A percentile compares a stretch with the other conserved stretches of the same genome.
Evolutionary conservation across 2,113 vertebrate genomes (phyloP).

Genomic region (Elachura formosa): DNA sequence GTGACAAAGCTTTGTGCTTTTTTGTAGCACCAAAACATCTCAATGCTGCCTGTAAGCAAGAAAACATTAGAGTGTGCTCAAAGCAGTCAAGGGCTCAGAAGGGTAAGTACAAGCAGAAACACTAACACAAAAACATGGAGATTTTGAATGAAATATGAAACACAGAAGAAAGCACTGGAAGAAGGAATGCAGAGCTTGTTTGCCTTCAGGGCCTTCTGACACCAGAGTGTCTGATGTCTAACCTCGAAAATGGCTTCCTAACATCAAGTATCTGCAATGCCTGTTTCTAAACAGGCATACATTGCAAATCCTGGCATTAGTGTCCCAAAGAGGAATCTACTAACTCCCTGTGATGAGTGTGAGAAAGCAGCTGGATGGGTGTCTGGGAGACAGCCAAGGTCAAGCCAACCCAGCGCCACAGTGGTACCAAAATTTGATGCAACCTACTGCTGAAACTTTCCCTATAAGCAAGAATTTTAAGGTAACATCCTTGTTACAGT

Average conservation of each 20-base stretch:
- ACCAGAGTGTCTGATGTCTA: neutral
- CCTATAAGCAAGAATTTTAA: neutral
- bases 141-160: neutral
- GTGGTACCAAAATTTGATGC: neutral
- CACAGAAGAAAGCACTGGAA: neutral
- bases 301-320: neutral
- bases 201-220: neutral
- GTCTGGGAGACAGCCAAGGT: neutral
- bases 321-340: neutral
- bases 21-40: neutral
- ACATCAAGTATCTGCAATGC: neutral
- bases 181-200: neutral
- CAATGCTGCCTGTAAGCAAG: neutral
- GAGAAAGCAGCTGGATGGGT: neutral
- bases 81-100: neutral
- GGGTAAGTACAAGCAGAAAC: neutral
- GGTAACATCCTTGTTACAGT: neutral
- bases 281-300: neutral
- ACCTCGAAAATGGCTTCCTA: neutral
- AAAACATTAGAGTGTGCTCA: neutral
- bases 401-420: neutral
- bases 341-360: neutral
- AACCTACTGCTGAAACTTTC: neutral
- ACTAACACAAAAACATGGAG: neutral
- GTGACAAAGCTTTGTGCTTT: neutral